Base-by-base conservation (phyloP, 2,888 invertebrate genomes). In the Mycogona germanica region DNA sequence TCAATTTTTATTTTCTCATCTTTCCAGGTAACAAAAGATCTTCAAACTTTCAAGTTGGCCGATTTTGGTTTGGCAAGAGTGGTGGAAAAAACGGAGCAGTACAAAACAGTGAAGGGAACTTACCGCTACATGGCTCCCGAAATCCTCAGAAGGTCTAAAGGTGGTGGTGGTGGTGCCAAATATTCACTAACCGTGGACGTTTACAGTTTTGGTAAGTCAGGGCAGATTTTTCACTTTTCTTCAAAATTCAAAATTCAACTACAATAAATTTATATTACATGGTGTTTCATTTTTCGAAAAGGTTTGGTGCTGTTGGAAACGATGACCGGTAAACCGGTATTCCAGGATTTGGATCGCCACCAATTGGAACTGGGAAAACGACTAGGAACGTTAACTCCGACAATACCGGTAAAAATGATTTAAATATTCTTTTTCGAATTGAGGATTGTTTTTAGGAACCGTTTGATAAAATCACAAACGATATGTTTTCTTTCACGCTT, bases 51-150 rank as follows among this genome's bases (percentile, higher is more conserved):
- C 19, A 57, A 57, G 35, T 41, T 57, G 28, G 57, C 57, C 35
- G 57, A 57, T 28, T 57, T 57, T 44, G 57, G 57, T 3, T 30
- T 57, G 30, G 57, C 57, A 1, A 35, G 57, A 30, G 51, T 57
- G 29, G 51, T 57, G 9, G 57, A 57, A 26, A 29, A 41, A 12
- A 57, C 57, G 1, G 55, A 57, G 37, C 51, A 57, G 26, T 57
- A 57, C 42, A 57, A 57, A 40, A 57, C 55, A 1, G 47, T 57
- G n/a, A 57, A 57, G 45, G 57, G 57, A 7, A 55, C 57, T 2
- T 57, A 40, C 28, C 55, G 57, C 12, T 57, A 51, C 48, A 57
- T 57, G 57, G 57, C 57, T 2, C 57, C 57, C 5, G 57, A 57
- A 38, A 57, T 57, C 28, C 29, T 57, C n/a, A 37, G 44, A 40